Percentiles rank a stretch among this genome's conserved stretches.
Evolutionary conservation across 2,113 vertebrate genomes (phyloP).

Genomic region (Fukomys damarensis): DNA sequence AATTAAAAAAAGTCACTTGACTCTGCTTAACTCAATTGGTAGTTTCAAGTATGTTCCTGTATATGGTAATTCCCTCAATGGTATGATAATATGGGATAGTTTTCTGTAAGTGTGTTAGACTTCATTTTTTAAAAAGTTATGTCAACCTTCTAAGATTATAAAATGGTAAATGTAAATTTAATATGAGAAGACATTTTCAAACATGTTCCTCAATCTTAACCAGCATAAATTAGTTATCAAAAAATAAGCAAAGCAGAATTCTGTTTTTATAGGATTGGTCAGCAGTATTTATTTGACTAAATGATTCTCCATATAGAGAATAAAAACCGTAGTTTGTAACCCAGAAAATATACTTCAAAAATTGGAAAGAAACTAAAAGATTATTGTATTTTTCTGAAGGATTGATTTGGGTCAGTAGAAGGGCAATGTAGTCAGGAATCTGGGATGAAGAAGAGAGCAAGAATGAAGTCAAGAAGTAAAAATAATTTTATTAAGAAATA

Average conservation of each 20-base stretch:
- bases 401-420: slow-evolving; percentile 63
- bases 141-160: not conserved
- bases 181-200: not conserved
- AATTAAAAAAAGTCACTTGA: slow-evolving; percentile 32
- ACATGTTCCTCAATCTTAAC: slow-evolving; percentile 20
- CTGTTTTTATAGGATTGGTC: slow-evolving; percentile 19
- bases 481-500: slow-evolving; percentile 10
- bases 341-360: slow-evolving; percentile 72
- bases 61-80: slow-evolving; percentile 1
- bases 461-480: not conserved
- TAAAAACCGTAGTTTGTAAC: slow-evolving; percentile 45
- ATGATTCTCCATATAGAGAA: slow-evolving; percentile 60
- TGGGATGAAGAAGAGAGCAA: not conserved
- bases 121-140: not conserved
- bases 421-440: not conserved
- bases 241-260: not conserved
- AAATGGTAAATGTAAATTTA: not conserved
- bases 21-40: not conserved
- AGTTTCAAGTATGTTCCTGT: not conserved
- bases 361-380: slow-evolving; percentile 62
- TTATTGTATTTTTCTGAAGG: slow-evolving; percentile 59
- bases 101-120: not conserved
- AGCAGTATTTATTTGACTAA: slow-evolving; percentile 66
- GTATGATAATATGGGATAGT: not conserved
- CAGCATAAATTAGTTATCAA: slow-evolving; percentile 23